Percentiles rank a stretch among this genome's conserved stretches.
Evolutionary conservation across 2,888 invertebrate species (phyloP).

Genomic region (Desoria tigrina): DNA sequence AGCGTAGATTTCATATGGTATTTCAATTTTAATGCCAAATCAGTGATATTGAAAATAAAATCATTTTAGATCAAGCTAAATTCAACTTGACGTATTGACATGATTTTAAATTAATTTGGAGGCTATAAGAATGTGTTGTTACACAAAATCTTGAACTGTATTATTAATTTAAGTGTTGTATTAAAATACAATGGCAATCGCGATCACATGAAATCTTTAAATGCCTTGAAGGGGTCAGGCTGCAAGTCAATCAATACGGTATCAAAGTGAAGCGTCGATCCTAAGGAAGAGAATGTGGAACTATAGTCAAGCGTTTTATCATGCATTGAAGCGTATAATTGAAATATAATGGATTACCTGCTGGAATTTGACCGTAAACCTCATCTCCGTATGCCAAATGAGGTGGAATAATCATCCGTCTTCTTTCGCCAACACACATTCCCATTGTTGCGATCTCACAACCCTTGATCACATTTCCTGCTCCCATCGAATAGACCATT

Average conservation of each 20-base stretch:
- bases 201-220: slow-evolving; percentile 1
- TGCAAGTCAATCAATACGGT: slow-evolving; percentile 10
- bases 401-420: slow-evolving; percentile 10
- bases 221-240: slow-evolving; percentile 10
- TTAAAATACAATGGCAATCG: too few species aligned
- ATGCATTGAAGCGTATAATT: too few species aligned
- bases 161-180: too few species aligned
- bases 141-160: too few species aligned
- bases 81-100: not conserved
- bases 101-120: too few species aligned
- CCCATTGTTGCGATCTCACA: slow-evolving; percentile 20
- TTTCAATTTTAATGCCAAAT: not conserved
- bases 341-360: slow-evolving; percentile 6
- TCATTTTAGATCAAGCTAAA: not conserved
- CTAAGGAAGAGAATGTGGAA: not conserved
- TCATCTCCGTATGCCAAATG: slow-evolving; percentile 11
- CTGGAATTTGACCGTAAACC: slow-evolving; percentile 13
- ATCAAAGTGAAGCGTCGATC: slow-evolving; percentile 14
- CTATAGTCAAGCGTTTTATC: too few species aligned
- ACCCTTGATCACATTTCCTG: slow-evolving; percentile 14
- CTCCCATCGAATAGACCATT: slow-evolving; percentile 15
- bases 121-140: too few species aligned
- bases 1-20: not conserved
- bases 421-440: slow-evolving; percentile 17
- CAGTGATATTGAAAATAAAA: not conserved